A percentile compares a stretch with the other conserved stretches of the same genome.
These are phyloP conservation scores for Labeo calbasu DNA, from an alignment of 2,797 vertebrate species.

Conservation along the genomic window DNA sequence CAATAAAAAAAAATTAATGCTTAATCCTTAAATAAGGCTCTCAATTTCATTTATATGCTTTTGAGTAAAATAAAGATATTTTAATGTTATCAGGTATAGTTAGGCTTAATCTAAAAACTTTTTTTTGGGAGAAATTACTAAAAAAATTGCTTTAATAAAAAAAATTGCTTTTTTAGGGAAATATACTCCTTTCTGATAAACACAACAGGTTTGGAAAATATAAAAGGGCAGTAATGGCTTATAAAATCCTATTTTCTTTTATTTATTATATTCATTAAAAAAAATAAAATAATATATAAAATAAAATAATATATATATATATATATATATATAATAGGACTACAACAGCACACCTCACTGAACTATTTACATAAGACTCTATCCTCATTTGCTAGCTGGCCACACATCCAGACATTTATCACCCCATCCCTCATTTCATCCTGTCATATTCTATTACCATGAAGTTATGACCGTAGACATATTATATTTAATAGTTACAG, in stretches of 20 bases:
- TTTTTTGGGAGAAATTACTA: too few relatives aligned
- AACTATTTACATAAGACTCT: background rate
- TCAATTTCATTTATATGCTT: background rate
- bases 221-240: background rate
- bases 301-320: too few relatives aligned
- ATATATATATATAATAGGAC: background rate
- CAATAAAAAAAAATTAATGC: background rate
- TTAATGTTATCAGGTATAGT: background rate
- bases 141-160: too few relatives aligned
- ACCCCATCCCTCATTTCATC: background rate
- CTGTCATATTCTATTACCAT: conserved; percentile 5
- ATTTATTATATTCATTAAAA: background rate
- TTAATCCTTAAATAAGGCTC: background rate
- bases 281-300: too few relatives aligned
- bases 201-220: background rate
- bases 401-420: conserved; percentile 5
- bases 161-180: too few relatives aligned
- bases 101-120: too few relatives aligned
- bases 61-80: background rate
- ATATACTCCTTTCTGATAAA: background rate
- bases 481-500: background rate
- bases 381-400: background rate
- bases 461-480: background rate
- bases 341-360: background rate
- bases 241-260: background rate